These are phyloP conservation scores for Drosophila kanapiae DNA, from an alignment of 1,140 invertebrate species.

Conservation along the genomic window DNA sequence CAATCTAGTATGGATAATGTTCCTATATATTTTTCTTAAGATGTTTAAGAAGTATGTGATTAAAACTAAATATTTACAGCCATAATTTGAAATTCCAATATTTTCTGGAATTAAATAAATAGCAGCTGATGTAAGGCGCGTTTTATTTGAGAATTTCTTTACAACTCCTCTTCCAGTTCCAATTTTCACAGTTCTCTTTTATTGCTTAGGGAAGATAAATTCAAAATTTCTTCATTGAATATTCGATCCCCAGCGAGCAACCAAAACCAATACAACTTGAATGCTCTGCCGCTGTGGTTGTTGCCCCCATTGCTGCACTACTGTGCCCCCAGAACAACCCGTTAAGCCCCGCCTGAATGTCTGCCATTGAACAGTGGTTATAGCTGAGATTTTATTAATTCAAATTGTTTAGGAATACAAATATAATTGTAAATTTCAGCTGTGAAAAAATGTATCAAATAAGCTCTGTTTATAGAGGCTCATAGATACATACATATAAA, in stretches of 20 bases:
- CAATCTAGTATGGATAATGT: too few relatives aligned
- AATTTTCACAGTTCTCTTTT: conserved; percentile 3
- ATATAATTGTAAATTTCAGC: too few relatives aligned
- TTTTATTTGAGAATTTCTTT: too few relatives aligned
- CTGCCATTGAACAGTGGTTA: conserved; percentile 9
- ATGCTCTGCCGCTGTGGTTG: conserved; percentile 35
- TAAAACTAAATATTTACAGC: too few relatives aligned
- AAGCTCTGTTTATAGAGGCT: too few relatives aligned
- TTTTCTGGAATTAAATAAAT: neutral
- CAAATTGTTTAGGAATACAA: too few relatives aligned
- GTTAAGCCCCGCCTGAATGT: neutral
- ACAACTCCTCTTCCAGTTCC: too few relatives aligned
- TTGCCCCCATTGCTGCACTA: conserved; percentile 7
- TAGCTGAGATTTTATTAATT: neutral
- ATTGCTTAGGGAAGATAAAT: conserved; percentile 30
- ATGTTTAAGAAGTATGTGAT: too few relatives aligned
- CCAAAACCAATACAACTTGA: conserved; percentile 44
- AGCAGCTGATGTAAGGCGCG: neutral
- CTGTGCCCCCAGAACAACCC: conserved; percentile 1
- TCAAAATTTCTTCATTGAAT: conserved; percentile 48
- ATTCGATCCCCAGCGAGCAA: conserved; percentile 46
- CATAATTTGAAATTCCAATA: neutral
- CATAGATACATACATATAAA: too few relatives aligned
- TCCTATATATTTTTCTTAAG: too few relatives aligned
- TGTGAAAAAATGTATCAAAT: too few relatives aligned